Evolutionary conservation across 2,888 invertebrate genomes (phyloP), one percentile per base, ranked within the genome.

Genomic region (Hemicrepidius hirtus): DNA sequence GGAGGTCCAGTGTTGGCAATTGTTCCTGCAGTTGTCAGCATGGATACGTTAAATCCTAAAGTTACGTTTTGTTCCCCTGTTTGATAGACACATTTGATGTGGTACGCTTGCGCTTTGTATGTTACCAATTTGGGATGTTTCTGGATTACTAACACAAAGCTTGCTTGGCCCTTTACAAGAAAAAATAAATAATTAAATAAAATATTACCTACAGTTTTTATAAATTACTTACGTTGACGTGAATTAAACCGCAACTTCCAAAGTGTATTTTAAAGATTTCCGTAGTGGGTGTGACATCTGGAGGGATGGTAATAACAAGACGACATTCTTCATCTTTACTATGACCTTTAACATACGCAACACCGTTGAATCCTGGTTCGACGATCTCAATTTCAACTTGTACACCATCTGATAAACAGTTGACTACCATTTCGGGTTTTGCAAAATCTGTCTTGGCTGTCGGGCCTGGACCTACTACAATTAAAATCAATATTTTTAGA

Each of bases 41-140:
- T 97, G 9, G 97, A 97, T 7, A 97, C 97, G 85, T 98, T 97
- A 86, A 97, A 97, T 46, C 97, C 97, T 40, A 97, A 88, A 0
- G 95, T 96, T 0, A 97, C 95, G 79, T 95, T 96, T 85, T 96
- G 95, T 85, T 96, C 96, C 73, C 96, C 97, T 0, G 96, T 97
- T 86, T 97, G 95, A 85, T 98, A 98, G 68, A 97, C 94, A 85
- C 98, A 98, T 85, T 96, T 96, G 76, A 98, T 96, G 86, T 97
- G 96, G 88, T 97, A 98, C 0, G 98, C 97, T 86, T 97, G 96
- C 4, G 98, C 97, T 83, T 95, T 95, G 85, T 95, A 95, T 0
- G 98, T 98, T 62, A 98, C 94, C 64, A 98, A 89, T 88, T 96
- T 96, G 0, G 97, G 97, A 91, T 98, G 98, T 87, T 97, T 96